Percentiles rank a stretch among this genome's conserved stretches.
Evolutionary conservation across 2,888 invertebrate species (phyloP).

Genomic region (Yponomeuta sedellus): DNA sequence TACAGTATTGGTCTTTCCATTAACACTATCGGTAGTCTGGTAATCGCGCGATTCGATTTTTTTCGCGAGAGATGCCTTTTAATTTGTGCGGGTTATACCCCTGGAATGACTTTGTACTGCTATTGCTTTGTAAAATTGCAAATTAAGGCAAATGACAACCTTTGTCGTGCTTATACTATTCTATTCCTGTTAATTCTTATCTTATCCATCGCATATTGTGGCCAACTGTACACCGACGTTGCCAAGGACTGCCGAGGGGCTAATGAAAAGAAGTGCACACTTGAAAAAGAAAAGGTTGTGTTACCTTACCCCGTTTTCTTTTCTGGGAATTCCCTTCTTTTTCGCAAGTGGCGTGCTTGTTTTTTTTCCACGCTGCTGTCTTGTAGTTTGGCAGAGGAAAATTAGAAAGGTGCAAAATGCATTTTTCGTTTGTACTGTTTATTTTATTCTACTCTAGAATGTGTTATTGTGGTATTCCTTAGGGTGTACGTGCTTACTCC

Average conservation of each 20-base stretch:
- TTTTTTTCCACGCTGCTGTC: not conserved
- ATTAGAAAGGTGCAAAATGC: not conserved
- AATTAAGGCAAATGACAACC: no score
- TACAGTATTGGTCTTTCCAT: no score
- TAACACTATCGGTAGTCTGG: no score
- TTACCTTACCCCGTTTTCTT: conserved; percentile 37
- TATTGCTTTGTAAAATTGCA: no score
- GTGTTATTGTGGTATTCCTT: not conserved
- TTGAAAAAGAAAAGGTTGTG: conserved; percentile 39
- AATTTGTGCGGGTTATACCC: no score
- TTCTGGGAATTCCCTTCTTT: conserved; percentile 20
- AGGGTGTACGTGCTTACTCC: not conserved
- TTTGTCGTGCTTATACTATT: no score
- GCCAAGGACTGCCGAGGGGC: conserved; percentile 24
- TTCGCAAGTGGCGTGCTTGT: not conserved
- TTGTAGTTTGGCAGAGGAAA: not conserved
- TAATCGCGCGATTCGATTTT: no score
- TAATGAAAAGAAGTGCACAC: conserved; percentile 50
- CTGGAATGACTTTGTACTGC: no score
- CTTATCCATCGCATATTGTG: not conserved
- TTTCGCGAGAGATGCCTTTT: no score
- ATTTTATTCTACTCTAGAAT: not conserved
- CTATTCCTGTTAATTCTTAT: no score
- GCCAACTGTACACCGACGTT: not conserved
- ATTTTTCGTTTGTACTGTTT: not conserved